These are phyloP conservation scores for Silvanus unidentatus DNA, from an alignment of 2,888 invertebrate species.

Conservation along the genomic window DNA sequence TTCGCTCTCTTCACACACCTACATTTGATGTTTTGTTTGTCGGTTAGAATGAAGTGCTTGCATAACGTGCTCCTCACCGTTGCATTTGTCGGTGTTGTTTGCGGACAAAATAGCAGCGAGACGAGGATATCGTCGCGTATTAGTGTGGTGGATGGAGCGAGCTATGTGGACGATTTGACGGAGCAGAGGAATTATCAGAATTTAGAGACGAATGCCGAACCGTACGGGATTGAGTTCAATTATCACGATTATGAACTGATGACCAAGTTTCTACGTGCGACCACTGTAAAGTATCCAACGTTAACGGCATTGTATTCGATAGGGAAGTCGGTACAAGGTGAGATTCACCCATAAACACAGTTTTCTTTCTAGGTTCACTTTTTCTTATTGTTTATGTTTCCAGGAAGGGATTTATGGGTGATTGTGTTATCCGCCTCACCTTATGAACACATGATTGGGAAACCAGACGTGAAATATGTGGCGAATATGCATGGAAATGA, in stretches of 20 bases:
- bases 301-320: slow-evolving; percentile 89
- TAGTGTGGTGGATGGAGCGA: slow-evolving; percentile 15
- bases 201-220: slow-evolving; percentile 25
- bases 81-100: too few relatives aligned
- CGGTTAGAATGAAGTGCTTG: too few relatives aligned
- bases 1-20: too few relatives aligned
- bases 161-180: not conserved
- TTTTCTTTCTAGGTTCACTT: not conserved
- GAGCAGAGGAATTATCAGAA: slow-evolving; percentile 30
- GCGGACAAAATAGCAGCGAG: not conserved
- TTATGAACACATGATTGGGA: slow-evolving; percentile 86
- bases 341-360: slow-evolving; percentile 9
- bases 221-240: slow-evolving; percentile 60
- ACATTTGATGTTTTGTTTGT: too few relatives aligned
- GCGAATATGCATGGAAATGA: slow-evolving; percentile 97
- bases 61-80: too few relatives aligned
- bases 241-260: slow-evolving; percentile 86
- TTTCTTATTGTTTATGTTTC: slow-evolving; percentile 13
- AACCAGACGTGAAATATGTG: slow-evolving; percentile 97
- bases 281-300: slow-evolving; percentile 75
- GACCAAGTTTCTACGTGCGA: slow-evolving; percentile 73
- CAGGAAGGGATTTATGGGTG: slow-evolving; percentile 89
- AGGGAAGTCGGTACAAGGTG: slow-evolving; percentile 89
- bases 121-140: slow-evolving; percentile 19
- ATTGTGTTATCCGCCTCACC: slow-evolving; percentile 87